phyloP scores from a whole-genome alignment of 2,888 invertebrate genomes.

The Norana najaformis region DNA sequence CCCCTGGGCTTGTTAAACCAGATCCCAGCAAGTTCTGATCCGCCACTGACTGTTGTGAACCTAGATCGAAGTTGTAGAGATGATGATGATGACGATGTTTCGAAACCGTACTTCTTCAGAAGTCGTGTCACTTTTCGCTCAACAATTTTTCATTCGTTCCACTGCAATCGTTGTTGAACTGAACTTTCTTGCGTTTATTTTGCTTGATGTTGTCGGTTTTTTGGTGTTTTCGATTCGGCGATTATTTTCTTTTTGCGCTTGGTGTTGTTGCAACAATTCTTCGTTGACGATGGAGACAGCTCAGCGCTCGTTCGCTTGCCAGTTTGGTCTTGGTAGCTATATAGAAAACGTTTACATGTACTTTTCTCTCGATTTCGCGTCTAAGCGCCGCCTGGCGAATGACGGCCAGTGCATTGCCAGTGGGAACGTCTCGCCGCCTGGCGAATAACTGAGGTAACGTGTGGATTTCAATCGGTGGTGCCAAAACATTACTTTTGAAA shows the following conservation, averaged over 20 bases:
- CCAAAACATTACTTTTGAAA: no score
- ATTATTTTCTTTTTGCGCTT: conserved; percentile 5
- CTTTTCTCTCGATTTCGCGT: no score
- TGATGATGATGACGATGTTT: background rate
- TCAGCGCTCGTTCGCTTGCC: background rate
- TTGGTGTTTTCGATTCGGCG: background rate
- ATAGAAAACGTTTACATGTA: no score
- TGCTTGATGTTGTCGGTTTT: background rate
- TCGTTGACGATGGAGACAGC: background rate
- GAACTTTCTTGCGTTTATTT: background rate
- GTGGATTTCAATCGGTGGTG: no score
- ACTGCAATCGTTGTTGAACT: background rate
- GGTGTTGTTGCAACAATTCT: background rate
- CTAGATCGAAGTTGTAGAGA: background rate
- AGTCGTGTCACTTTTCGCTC: background rate
- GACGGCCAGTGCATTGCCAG: no score
- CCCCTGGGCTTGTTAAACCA: no score
- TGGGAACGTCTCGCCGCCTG: background rate
- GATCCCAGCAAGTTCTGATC: no score
- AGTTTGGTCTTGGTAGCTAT: no score
- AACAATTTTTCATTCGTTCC: background rate
- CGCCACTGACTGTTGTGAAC: background rate
- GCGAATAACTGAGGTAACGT: background rate
- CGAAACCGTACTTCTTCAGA: background rate
- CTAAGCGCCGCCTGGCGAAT: background rate